Percentiles rank a stretch among this genome's conserved stretches.
These are phyloP conservation scores for Trematomus bernacchii DNA, from an alignment of 2,797 vertebrate species.

Conservation along the genomic window DNA sequence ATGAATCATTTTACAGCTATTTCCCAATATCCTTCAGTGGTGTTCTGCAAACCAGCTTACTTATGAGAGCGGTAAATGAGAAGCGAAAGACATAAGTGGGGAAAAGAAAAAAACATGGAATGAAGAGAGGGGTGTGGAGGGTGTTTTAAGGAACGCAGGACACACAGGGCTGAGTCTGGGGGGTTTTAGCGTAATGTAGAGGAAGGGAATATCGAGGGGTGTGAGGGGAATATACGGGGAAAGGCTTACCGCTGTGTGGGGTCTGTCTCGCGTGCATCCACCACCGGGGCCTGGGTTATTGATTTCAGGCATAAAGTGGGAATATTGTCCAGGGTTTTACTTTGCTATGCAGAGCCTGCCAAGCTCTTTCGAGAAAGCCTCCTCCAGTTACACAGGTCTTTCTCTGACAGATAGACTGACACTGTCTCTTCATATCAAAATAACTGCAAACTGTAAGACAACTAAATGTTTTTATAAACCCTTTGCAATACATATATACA, in stretches of 20 bases:
- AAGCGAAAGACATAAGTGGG: slow-evolving; percentile 34
- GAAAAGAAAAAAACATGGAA: slow-evolving; percentile 7
- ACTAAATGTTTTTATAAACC: slow-evolving; percentile 5
- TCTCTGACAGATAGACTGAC: slow-evolving; percentile 49
- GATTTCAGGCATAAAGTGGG: slow-evolving; percentile 77
- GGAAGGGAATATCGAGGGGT: slow-evolving; percentile 25
- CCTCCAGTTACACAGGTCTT: slow-evolving; percentile 57
- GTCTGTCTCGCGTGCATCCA: slow-evolving; percentile 75
- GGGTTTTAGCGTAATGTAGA: slow-evolving; percentile 46
- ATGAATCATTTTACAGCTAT: slow-evolving; percentile 86
- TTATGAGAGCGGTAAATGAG: slow-evolving; percentile 48
- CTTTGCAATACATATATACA: neutral
- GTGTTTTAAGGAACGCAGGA: slow-evolving; percentile 11
- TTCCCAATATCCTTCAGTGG: slow-evolving; percentile 65
- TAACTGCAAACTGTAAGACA: slow-evolving; percentile 12
- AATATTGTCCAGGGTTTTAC: slow-evolving; percentile 76
- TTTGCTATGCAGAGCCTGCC: slow-evolving; percentile 73
- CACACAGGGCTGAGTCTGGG: slow-evolving; percentile 29
- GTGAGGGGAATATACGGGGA: slow-evolving; percentile 38
- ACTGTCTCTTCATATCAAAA: slow-evolving; percentile 41
- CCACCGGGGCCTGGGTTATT: slow-evolving; percentile 77
- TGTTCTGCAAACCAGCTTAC: slow-evolving; percentile 27
- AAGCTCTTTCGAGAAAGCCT: slow-evolving; percentile 68
- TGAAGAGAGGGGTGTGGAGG: slow-evolving; percentile 7
- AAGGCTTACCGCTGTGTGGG: slow-evolving; percentile 76